Evolutionary conservation across 2,888 invertebrate genomes (phyloP), one percentile per base, ranked within the genome.

Genomic region (Sphinx pinastri): DNA sequence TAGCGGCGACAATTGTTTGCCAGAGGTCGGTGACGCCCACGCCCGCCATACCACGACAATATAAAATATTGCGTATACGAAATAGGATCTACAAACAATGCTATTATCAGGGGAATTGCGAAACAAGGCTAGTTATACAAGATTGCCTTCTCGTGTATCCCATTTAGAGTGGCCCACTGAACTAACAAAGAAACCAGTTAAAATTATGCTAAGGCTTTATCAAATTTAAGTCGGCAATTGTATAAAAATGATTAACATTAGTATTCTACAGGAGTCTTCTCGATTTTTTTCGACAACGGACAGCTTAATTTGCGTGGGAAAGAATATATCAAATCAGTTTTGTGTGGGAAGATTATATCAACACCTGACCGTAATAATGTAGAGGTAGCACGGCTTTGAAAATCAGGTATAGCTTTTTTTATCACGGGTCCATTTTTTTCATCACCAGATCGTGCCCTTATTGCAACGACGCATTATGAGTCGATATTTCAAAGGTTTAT

Each of bases 371-470:
- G 79, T 76, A 74, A 72, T 79, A 77, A 79, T 74, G 77, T 75
- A 79, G 79, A 81, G 81, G 79, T 75, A 76, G 76, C 70, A 76
- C 78, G 82, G 83, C 86, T 87, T 83, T 84, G 78, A 87, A 82
- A 85, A 84, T 74, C 90, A 92, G 91, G 91, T 91, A 91, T 78
- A 72, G 49, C 75, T 85, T 87, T 88, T 89, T 86, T 79, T 73
- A 38, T 25, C 60, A n/a, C 0, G 68, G 68, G 57, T 66, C 60
- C 60, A 69, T 51, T 59, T 69, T 63, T 60, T 58, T 51, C 14
- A 19, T 14, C 54, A 69, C 25, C 54, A 63, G 47, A 19, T 63
- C 16, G 49, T 63, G 63, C 19, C 63, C 19, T 11, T 63, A 19
- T 47, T 63, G 63, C 38, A 6, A n/a, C 16, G 16, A 38, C 11